Evolutionary conservation across 2,888 invertebrate species (phyloP).

Genomic region (Drosophila peninsularis): DNA sequence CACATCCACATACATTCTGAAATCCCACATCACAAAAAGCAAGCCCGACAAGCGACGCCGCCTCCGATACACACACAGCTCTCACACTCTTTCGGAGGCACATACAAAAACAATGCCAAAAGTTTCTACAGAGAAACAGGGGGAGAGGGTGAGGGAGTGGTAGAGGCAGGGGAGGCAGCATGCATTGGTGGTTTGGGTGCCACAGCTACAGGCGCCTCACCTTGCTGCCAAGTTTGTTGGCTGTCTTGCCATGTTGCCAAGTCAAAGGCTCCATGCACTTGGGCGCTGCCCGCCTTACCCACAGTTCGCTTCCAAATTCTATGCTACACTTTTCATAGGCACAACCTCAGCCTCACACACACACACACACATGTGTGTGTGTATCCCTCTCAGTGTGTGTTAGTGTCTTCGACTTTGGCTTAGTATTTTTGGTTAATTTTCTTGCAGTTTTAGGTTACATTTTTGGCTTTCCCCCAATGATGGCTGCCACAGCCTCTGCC

Average conservation of each 20-base stretch:
- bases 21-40: conserved; percentile 70
- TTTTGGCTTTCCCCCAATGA: conserved; percentile 74
- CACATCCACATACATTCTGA: conserved; percentile 13
- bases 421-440: conserved; percentile 82
- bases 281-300: conserved; percentile 10
- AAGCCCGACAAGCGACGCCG: conserved; percentile 64
- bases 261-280: conserved; percentile 76
- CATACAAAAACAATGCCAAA: conserved; percentile 78
- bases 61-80: conserved; percentile 55
- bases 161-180: not conserved
- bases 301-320: conserved; percentile 39
- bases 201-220: conserved; percentile 55
- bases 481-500: conserved; percentile 45
- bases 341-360: conserved; percentile 44
- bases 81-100: conserved; percentile 9
- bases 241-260: conserved; percentile 72
- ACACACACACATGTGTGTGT: conserved; percentile 13
- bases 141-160: not conserved
- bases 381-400: conserved; percentile 29
- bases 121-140: conserved; percentile 54
- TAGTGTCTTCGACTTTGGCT: conserved; percentile 77
- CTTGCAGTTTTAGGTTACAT: conserved; percentile 82
- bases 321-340: conserved; percentile 71
- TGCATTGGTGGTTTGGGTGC: conserved; percentile 1
- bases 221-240: conserved; percentile 61